These are phyloP conservation scores for Cnemophilus loriae DNA, from an alignment of 2,113 vertebrate genomes.

Conservation along the genomic window DNA sequence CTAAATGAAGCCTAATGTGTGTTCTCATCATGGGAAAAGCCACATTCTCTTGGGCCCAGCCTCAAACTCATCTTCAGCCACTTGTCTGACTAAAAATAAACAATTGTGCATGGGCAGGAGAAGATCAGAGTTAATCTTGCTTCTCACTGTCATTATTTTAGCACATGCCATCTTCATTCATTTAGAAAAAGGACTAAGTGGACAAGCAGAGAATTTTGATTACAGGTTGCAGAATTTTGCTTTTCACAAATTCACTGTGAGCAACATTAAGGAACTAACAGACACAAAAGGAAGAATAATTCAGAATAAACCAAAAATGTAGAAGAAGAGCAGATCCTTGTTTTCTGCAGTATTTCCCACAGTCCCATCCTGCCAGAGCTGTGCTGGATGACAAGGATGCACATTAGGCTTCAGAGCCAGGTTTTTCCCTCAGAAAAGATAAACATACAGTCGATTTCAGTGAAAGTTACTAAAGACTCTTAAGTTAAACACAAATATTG, in stretches of 20 bases:
- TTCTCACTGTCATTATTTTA: neutral
- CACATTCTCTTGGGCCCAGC: neutral
- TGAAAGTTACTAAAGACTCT: neutral
- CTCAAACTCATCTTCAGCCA: neutral
- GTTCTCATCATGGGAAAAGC: neutral
- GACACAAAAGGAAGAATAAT: neutral
- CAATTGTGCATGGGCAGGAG: neutral
- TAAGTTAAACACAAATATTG: neutral
- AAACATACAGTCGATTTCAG: neutral
- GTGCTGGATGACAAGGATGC: neutral
- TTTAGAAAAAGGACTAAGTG: neutral
- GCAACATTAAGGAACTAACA: neutral
- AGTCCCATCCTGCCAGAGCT: neutral
- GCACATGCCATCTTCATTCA: neutral
- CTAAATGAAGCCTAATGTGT: neutral
- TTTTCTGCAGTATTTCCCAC: neutral
- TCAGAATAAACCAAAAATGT: neutral
- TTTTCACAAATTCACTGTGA: conserved; percentile 29
- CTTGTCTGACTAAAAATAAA: neutral
- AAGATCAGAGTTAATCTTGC: neutral
- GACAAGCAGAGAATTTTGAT: neutral
- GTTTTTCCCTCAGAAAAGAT: neutral
- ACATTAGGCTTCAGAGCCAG: neutral
- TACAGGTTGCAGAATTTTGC: neutral
- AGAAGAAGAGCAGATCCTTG: neutral